Evolutionary conservation across 2,797 vertebrate genomes (phyloP).

Genomic region (Molothrus aeneus): DNA sequence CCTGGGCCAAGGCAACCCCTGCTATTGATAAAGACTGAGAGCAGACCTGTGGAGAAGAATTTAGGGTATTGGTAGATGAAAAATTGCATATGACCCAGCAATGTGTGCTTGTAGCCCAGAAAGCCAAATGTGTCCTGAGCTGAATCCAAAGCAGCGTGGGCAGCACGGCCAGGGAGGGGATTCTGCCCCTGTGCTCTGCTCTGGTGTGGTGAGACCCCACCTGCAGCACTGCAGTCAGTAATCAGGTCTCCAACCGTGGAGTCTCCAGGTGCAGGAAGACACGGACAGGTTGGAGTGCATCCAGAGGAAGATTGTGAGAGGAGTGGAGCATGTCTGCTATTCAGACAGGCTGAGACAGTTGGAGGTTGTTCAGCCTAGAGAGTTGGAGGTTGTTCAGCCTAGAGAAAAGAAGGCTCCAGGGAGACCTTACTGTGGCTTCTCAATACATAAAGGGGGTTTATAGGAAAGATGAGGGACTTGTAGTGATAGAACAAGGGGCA

Average conservation of each 20-base stretch:
- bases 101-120: fast-evolving
- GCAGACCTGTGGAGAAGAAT: neutral
- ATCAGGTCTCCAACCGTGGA: fast-evolving
- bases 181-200: neutral
- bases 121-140: fast-evolving
- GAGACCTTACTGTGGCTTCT: neutral
- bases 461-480: neutral
- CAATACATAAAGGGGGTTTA: fast-evolving
- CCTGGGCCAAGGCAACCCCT: neutral
- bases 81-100: neutral
- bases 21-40: neutral
- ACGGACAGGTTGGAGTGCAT: neutral
- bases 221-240: neutral
- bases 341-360: neutral
- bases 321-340: neutral
- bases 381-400: neutral
- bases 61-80: neutral
- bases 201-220: neutral
- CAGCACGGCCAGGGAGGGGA: neutral
- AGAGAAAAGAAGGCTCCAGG: neutral
- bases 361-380: too few species aligned
- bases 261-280: neutral
- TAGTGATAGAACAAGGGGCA: neutral
- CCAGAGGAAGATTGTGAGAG: neutral
- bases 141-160: fast-evolving